phyloP scores from a whole-genome alignment of 37 sponge, comb jelly and placozoan genomes.

The Chondrilla cf. caribensis region DNA sequence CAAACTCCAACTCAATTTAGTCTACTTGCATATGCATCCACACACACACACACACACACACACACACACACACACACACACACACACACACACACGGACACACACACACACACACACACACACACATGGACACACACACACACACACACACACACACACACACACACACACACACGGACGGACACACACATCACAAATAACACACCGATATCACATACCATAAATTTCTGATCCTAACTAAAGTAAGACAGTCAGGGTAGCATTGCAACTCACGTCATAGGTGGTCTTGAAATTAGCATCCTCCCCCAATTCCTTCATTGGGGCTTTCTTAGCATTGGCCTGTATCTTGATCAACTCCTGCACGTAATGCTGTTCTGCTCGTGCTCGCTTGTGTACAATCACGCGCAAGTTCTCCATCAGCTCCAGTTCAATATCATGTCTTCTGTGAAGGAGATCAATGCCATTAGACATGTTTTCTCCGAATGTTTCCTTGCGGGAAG shows the following conservation, averaged over 20 bases:
- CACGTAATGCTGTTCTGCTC: constrained; percentile 65
- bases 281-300: not conserved
- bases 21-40: not conserved
- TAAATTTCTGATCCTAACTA: no score
- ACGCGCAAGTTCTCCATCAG: constrained; percentile 77
- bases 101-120: constrained; percentile 28
- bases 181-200: no score
- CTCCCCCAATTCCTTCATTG: not conserved
- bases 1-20: not conserved
- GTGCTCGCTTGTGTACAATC: constrained; percentile 59
- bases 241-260: no score
- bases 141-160: no score
- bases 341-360: constrained; percentile 47
- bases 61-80: constrained; percentile 25
- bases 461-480: constrained; percentile 51
- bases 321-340: constrained; percentile 6
- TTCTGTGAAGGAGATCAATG: constrained; percentile 49
- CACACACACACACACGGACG: no score
- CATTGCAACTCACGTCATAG: constrained; percentile 10
- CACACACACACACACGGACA: constrained; percentile 27
- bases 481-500: constrained; percentile 22
- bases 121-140: no score
- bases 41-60: constrained; percentile 24
- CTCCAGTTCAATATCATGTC: constrained; percentile 71
- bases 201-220: no score